Conservation (phyloP, 2,797 vertebrate species). For the Gymnodraco acuticeps region DNA sequence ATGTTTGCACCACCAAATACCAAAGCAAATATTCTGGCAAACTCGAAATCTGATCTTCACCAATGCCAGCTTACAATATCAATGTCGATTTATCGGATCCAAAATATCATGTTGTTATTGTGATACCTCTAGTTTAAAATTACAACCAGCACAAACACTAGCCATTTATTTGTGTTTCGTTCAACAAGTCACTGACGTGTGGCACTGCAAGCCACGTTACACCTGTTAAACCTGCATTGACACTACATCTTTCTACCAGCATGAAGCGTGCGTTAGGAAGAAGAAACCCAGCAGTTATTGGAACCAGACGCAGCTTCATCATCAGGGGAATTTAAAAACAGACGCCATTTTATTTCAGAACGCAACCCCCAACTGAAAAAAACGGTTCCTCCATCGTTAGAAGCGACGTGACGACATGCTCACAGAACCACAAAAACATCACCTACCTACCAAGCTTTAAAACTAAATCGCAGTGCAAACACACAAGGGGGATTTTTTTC, state of each 20-base stretch:
- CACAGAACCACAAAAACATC: neutral
- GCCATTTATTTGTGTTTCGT: neutral
- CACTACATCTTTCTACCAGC: accelerated
- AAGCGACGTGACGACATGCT: neutral
- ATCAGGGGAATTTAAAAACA: slow-evolving; percentile 40
- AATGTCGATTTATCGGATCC: too few species aligned
- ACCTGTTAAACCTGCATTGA: neutral
- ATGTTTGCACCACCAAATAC: too few species aligned
- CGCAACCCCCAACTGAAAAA: slow-evolving; percentile 20
- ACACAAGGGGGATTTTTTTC: accelerated
- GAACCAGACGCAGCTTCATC: neutral
- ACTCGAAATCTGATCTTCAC: too few species aligned
- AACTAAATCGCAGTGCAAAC: accelerated
- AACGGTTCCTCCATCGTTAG: neutral
- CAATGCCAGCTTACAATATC: too few species aligned
- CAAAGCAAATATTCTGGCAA: too few species aligned
- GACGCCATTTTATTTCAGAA: slow-evolving; percentile 80
- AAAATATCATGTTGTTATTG: too few species aligned
- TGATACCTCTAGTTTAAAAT: too few species aligned
- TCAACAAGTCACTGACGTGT: slow-evolving; percentile 23
- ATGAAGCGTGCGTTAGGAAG: accelerated
- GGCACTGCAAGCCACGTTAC: neutral
- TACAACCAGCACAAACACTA: neutral
- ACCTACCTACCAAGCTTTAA: accelerated
- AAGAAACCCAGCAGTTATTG: too few species aligned